Conservation (phyloP, 92 coral and sea anemone genomes). For the Palythoa heliodiscus region DNA sequence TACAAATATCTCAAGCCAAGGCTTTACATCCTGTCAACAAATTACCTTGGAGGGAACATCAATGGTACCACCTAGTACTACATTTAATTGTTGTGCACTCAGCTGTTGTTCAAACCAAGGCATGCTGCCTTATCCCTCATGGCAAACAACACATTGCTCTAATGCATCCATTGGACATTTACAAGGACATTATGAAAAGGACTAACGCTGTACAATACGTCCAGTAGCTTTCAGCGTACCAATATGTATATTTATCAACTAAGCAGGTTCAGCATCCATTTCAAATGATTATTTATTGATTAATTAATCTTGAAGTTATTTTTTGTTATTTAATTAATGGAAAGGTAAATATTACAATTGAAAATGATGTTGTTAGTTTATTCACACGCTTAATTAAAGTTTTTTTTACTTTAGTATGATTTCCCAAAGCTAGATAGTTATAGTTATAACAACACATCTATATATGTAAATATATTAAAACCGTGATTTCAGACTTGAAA, state of each 20-base stretch:
- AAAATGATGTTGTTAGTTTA: not conserved
- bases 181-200: conserved; percentile 17
- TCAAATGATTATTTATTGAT: conserved; percentile 24
- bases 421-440: no score
- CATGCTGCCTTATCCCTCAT: not conserved
- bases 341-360: not conserved
- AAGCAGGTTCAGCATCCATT: not conserved
- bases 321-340: conserved; percentile 11
- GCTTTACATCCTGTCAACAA: not conserved
- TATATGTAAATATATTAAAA: no score
- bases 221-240: not conserved
- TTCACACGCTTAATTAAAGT: not conserved
- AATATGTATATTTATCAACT: not conserved
- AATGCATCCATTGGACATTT: conserved; percentile 11
- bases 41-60: not conserved
- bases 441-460: no score
- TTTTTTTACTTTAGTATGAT: not conserved
- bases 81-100: not conserved
- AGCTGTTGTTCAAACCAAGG: conserved; percentile 30
- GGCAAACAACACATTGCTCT: conserved; percentile 21
- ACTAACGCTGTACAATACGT: not conserved
- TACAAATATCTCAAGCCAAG: conserved; percentile 17
- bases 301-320: not conserved
- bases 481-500: not conserved
- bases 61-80: not conserved